phyloP scores from a whole-genome alignment of 2,113 vertebrate species.

The Mesocricetus auratus region DNA sequence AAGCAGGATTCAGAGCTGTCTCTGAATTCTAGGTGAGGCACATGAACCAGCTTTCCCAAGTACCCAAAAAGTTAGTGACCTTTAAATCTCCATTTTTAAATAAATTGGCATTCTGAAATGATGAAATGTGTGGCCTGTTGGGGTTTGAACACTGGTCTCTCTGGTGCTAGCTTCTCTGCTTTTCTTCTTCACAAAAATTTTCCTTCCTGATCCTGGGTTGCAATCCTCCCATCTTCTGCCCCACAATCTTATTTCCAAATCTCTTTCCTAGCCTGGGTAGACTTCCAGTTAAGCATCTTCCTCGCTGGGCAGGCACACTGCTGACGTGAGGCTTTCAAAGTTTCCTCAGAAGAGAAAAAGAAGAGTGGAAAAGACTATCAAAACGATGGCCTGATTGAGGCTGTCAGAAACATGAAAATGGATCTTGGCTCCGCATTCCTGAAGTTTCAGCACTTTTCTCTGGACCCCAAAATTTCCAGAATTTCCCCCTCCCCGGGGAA shows the following conservation, averaged over 20 bases:
- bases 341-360: slow-evolving; percentile 58
- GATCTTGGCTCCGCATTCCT: not conserved
- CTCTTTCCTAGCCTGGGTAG: slow-evolving; percentile 17
- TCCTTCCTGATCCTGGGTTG: not conserved
- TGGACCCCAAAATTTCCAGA: not conserved
- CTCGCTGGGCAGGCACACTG: slow-evolving; percentile 16
- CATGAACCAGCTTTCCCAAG: not conserved
- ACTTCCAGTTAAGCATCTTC: slow-evolving; percentile 60
- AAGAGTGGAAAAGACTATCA: slow-evolving; percentile 43
- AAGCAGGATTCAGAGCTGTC: not conserved
- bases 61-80: not conserved
- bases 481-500: not conserved
- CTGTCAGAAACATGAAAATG: not conserved
- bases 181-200: not conserved
- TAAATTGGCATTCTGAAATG: not conserved
- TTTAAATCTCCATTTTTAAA: not conserved
- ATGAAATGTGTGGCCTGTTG: not conserved
- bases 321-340: slow-evolving; percentile 52
- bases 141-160: not conserved
- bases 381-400: slow-evolving; percentile 35
- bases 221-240: not conserved
- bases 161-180: not conserved
- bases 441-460: slow-evolving; percentile 42
- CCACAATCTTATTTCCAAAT: slow-evolving; percentile 19
- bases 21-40: not conserved